Base-by-base conservation (phyloP, 2,797 vertebrate species). In the Podarcis siculus region DNA sequence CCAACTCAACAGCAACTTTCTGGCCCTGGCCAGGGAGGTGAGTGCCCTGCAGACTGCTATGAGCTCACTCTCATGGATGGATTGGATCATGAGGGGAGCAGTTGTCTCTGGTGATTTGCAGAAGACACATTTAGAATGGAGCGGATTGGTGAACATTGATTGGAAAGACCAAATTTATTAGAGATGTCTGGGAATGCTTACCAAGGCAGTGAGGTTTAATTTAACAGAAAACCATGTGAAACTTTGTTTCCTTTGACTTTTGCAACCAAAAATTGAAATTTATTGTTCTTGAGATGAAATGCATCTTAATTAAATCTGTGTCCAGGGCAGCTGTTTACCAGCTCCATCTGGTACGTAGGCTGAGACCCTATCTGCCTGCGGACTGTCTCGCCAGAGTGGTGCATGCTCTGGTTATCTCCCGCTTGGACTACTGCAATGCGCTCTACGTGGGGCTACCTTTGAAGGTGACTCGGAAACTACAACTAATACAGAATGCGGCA, bases 1-100 rank as follows among this genome's bases (percentile, higher is more conserved):
- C 45, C 99, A 99, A 96, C 98, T 99, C 91, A 99, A 99, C 94
- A 99, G 98, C 95, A 99, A 99, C 95, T 99, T 99, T 95, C 95
- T 99, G 94, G 98, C 99, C 8, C 95, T 99, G 89, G 99, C 99
- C 86, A 97, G 99, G 96, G 99, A 99, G 98, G 99, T 99, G 91
- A 95, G 96, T 88, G 25, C 49, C 49, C 76, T 82, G 82, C 9
- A 15, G 61, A 13, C 32, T 25, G 17, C 25, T 37, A 3, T 35
- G 12, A 39, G 8, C 8, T 55, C 0, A 4, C n/a, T 13, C 12
- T 32, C 4, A 69, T 15, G 13, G 9, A 23, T 42, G 30, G 1
- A 37, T 79, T 37, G 67, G 49, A 23, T 25, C 27, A 39, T 81
- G 67, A 72, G 8, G 30, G 15, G 8, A 71, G 58, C 77, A 32